Conservation (phyloP, 2,888 invertebrate species). For the Matsumyia berberina region DNA sequence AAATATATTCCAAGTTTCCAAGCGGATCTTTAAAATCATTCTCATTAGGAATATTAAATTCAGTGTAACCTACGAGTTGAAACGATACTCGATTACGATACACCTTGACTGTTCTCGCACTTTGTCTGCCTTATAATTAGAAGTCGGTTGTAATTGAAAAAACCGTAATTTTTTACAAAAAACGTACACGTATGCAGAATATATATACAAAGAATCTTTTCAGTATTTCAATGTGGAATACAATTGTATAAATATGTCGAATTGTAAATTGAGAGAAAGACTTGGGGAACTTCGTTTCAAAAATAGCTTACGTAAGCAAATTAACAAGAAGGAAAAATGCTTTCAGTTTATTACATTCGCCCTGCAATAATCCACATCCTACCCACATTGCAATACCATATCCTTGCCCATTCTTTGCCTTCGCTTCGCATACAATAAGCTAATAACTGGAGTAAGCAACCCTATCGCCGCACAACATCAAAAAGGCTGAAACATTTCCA, state of each 20-base stretch:
- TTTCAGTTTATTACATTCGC: conserved; percentile 50
- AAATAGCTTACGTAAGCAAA: conserved; percentile 55
- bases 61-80: no score
- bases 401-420: conserved; percentile 2
- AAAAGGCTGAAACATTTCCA: conserved; percentile 66
- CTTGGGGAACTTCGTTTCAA: conserved; percentile 13
- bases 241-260: not conserved
- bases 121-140: no score
- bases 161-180: no score
- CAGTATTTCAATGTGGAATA: not conserved
- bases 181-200: no score
- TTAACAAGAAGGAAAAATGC: conserved; percentile 44
- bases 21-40: no score
- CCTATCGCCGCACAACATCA: conserved; percentile 68
- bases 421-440: conserved; percentile 10
- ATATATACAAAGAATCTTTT: no score
- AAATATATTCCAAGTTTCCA: no score
- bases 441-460: conserved; percentile 48
- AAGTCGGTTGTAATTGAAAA: no score
- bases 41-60: no score
- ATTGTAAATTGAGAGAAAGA: conserved; percentile 36
- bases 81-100: no score
- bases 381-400: conserved; percentile 50
- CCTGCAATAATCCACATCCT: conserved; percentile 25
- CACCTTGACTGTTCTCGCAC: no score